Conservation (phyloP, 2,797 vertebrate species). For the Onychomys torridus region DNA sequence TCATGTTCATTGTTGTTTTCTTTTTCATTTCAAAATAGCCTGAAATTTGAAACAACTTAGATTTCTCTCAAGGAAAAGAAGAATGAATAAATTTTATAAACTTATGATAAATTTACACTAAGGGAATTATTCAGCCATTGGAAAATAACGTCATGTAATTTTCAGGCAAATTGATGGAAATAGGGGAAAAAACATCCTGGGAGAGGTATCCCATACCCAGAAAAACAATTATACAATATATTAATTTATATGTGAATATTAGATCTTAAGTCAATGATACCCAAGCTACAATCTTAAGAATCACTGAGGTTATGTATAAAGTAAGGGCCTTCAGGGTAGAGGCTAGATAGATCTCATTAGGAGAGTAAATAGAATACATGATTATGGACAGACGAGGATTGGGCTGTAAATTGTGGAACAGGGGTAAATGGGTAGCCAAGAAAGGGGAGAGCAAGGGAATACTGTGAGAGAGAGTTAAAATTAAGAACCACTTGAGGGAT, state of each 20-base stretch:
- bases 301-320: too few species aligned
- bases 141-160: not conserved
- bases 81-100: too few species aligned
- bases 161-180: not conserved
- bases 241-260: not conserved
- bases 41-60: not conserved
- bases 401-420: not conserved
- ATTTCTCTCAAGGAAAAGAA: not conserved
- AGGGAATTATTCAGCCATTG: not conserved
- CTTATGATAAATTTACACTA: not conserved
- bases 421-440: not conserved
- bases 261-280: not conserved
- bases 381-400: not conserved
- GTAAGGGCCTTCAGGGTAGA: not conserved
- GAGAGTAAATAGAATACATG: not conserved
- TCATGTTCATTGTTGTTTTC: not conserved
- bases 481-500: not conserved
- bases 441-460: not conserved
- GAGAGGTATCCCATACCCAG: not conserved
- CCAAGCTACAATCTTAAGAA: not conserved
- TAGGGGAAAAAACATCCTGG: not conserved
- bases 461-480: not conserved
- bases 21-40: not conserved
- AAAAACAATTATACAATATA: not conserved
- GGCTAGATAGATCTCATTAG: not conserved